Evolutionary conservation across 2,888 invertebrate species (phyloP).

Genomic region (Andrena hattorfiana): DNA sequence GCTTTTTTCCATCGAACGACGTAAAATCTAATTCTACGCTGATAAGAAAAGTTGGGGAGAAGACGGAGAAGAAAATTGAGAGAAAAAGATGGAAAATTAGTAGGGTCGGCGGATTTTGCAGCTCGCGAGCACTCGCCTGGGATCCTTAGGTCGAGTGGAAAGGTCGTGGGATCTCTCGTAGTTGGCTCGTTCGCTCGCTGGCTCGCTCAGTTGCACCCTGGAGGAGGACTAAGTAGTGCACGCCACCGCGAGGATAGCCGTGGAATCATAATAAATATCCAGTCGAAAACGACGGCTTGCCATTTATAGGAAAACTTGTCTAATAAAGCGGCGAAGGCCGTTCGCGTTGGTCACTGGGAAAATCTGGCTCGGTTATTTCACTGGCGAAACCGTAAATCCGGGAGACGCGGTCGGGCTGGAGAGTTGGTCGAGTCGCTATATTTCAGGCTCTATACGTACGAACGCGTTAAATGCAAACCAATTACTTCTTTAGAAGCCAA

Average conservation of each 20-base stretch:
- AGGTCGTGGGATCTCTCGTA: constrained; percentile 9
- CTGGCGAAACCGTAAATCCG: too few species aligned
- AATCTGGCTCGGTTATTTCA: neutral
- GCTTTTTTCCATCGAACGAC: neutral
- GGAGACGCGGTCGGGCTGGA: too few species aligned
- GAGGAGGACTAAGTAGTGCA: constrained; percentile 36
- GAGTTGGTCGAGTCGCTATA: too few species aligned
- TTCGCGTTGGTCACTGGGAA: neutral
- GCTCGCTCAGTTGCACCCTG: constrained; percentile 32
- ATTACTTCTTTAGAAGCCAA: too few species aligned
- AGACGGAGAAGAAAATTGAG: neutral
- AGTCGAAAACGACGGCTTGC: constrained; percentile 64
- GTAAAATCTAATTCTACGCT: neutral
- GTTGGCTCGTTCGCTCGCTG: neutral
- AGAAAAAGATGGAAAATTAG: constrained; percentile 33
- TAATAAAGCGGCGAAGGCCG: constrained; percentile 68
- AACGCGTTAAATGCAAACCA: too few species aligned
- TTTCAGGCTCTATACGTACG: too few species aligned
- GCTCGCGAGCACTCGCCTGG: constrained; percentile 18
- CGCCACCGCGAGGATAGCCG: constrained; percentile 13
- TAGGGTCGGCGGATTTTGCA: constrained; percentile 14
- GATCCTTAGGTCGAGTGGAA: constrained; percentile 13
- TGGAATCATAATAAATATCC: constrained; percentile 73
- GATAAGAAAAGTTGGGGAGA: neutral
- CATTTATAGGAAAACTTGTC: constrained; percentile 73